Evolutionary conservation across 1,140 invertebrate species (phyloP), one percentile per base, ranked within the genome.

Genomic region (Anoplophora glabripennis): DNA sequence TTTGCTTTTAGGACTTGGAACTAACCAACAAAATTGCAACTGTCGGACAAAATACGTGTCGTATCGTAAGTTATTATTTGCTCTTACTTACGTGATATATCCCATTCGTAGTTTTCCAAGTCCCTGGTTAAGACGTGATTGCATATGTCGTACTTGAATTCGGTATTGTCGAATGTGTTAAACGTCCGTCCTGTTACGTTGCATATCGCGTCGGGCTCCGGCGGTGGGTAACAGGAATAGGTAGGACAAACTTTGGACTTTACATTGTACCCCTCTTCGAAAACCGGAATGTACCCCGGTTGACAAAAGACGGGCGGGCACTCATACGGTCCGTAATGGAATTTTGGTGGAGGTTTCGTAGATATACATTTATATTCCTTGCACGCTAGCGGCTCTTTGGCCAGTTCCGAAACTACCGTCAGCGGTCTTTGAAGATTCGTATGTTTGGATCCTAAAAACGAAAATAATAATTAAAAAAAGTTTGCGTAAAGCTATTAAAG

Each of bases 91-190:
- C 87, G 72, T 59, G 82, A 79, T 37, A 90, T 78, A 40, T 78
- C 78, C 88, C 87, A 91, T 37, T 82, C 78, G 34, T 81, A 75
- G 21, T 83, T 74, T 7, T 78, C 69, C 57, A 84, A 80, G 69
- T 92, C 87, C 37, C 87, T 77, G 0, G 85, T 86, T 5, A 93
- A 71, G 37, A 90, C 82, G 72, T 93, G 89, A 75, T 88, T 84
- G 70, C 90, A 93, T 10, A 89, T 80, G 58, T 91, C 89, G 61
- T 89, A 89, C 64, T 89, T 88, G 53, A 83, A 89, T 46, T 89
- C 83, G 0, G 83, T 79, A 7, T 84, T 84, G 73, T 93, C 90
- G 63, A 93, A 93, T 0, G 89, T 92, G 51, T 80, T 85, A 65
- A 93, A 86, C 2, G 84, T 86, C 53, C 85, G 82, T 4, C 88